Percentiles rank a stretch among this genome's conserved stretches.
These are phyloP conservation scores for Glaucidium brasilianum DNA, from an alignment of 2,113 vertebrate species.

Conservation along the genomic window DNA sequence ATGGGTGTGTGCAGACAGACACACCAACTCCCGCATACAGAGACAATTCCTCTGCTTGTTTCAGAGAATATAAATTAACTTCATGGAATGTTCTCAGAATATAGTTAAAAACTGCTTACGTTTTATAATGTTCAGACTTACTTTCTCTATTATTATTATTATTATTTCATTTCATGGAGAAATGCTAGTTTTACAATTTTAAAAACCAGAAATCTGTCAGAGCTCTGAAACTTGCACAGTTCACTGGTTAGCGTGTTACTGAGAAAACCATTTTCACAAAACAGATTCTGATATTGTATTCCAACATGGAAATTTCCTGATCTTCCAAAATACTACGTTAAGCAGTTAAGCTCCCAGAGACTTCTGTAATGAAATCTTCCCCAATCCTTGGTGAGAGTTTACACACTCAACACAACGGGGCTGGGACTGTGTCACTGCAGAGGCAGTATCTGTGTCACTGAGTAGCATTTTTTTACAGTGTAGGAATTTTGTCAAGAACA, in stretches of 20 bases:
- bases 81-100: not conserved
- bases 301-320: not conserved
- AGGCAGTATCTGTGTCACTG: not conserved
- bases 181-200: not conserved
- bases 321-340: not conserved
- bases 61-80: not conserved
- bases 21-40: fast-evolving
- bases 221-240: not conserved
- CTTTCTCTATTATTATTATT: not conserved
- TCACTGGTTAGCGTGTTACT: not conserved
- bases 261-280: not conserved
- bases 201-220: not conserved
- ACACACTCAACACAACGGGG: not conserved
- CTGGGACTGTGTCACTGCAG: not conserved
- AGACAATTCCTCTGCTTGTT: not conserved
- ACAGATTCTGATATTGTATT: not conserved
- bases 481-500: not conserved
- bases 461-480: not conserved
- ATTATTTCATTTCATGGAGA: not conserved
- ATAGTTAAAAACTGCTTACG: not conserved
- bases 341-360: not conserved
- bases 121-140: not conserved
- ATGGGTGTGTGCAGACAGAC: not conserved
- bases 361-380: not conserved
- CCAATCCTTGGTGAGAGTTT: not conserved